Evolutionary conservation across 23 tunicate species (phyloP).

Genomic region (Trididemnum miniatum): DNA sequence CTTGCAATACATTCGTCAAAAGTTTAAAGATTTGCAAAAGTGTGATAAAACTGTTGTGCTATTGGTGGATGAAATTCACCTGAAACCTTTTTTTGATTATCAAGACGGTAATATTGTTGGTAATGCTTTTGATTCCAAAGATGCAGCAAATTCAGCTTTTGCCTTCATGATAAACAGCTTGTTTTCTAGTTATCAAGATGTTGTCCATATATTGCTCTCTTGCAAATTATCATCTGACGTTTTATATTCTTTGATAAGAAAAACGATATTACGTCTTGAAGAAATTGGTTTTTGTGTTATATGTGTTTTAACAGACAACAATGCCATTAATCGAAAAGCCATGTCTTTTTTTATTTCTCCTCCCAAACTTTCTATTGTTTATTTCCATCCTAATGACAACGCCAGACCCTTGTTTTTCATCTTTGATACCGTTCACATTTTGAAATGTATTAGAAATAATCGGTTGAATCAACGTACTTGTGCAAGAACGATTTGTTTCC

Average conservation of each 20-base stretch:
- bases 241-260: neutral
- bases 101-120: neutral
- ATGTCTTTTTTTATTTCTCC: conserved; percentile 12
- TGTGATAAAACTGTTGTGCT: neutral
- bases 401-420: neutral
- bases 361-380: conserved; percentile 6
- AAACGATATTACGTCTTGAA: neutral
- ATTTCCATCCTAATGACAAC: neutral
- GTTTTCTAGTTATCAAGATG: neutral
- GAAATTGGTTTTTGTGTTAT: conserved; percentile 7
- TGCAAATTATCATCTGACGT: neutral
- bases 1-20: neutral
- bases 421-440: neutral
- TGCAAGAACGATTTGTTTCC: neutral
- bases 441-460: neutral
- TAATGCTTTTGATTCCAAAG: neutral
- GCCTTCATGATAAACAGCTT: neutral
- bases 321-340: conserved; percentile 15
- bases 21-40: neutral
- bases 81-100: conserved; percentile 13
- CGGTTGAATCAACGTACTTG: neutral
- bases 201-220: neutral
- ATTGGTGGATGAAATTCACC: no score
- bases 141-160: neutral
- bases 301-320: conserved; percentile 5